A percentile compares a stretch with the other conserved stretches of the same genome.
These are phyloP conservation scores for Drosophila subquinaria DNA, from an alignment of 2,888 invertebrate genomes.

Conservation along the genomic window DNA sequence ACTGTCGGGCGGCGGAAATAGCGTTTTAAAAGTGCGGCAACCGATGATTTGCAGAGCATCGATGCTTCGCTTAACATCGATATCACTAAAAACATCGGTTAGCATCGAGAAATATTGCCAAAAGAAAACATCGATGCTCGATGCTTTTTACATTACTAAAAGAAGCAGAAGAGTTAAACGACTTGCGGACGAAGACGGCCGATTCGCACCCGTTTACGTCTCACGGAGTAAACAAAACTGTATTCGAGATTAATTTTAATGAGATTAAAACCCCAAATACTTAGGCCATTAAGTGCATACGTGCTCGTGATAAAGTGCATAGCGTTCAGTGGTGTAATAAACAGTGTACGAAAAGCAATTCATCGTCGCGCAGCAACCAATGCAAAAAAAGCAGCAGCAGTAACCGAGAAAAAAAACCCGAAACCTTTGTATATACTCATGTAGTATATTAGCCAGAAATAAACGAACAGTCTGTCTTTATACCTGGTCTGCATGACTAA, in stretches of 20 bases:
- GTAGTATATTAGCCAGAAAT: conserved; percentile 45
- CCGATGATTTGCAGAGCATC: no score
- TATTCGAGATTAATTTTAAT: conserved; percentile 60
- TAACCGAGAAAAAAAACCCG: conserved; percentile 30
- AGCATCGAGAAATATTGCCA: no score
- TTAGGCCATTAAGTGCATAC: conserved; percentile 27
- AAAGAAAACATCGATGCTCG: not conserved
- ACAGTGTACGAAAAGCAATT: conserved; percentile 10
- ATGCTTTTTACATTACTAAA: not conserved
- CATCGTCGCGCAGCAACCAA: conserved; percentile 43
- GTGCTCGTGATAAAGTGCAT: conserved; percentile 49
- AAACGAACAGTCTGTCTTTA: conserved; percentile 36
- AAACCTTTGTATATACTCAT: conserved; percentile 43
- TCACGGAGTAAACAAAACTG: conserved; percentile 62
- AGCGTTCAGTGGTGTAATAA: conserved; percentile 33
- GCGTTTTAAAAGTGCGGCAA: no score
- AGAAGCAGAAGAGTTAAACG: conserved; percentile 50
- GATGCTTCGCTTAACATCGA: not conserved
- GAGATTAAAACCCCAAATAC: conserved; percentile 58
- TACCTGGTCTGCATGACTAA: conserved; percentile 72
- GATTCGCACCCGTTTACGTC: conserved; percentile 47
- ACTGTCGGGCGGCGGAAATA: no score
- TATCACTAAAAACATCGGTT: not conserved
- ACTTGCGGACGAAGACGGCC: conserved; percentile 43
- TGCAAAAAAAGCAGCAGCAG: conserved; percentile 33